Conservation (phyloP, 1,140 invertebrate genomes). For the Zaprionus lachaisei region DNA sequence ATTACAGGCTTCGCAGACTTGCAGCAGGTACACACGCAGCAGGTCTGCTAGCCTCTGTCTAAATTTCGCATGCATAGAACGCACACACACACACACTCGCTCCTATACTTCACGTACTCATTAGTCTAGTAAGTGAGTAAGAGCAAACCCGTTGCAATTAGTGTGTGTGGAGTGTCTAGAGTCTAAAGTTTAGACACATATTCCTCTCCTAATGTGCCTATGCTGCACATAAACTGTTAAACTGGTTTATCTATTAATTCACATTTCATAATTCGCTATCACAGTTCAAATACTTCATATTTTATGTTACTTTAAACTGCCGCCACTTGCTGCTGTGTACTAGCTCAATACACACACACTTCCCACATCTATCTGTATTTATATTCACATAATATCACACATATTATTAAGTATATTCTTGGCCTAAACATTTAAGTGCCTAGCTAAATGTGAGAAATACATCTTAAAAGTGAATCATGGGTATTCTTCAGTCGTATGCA, state of each 20-base stretch:
- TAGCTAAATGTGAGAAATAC: background rate
- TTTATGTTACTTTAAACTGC: background rate
- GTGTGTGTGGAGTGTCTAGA: background rate
- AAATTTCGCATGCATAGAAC: constrained; percentile 9
- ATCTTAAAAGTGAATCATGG: background rate
- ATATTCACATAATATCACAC: background rate
- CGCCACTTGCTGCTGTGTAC: background rate
- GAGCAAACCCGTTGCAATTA: background rate
- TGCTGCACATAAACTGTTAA: constrained; percentile 3
- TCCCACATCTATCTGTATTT: background rate
- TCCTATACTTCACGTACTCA: background rate
- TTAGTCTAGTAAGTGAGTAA: background rate
- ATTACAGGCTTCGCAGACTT: constrained; percentile 11
- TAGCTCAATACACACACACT: background rate
- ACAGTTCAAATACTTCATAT: constrained; percentile 12
- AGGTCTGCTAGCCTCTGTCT: constrained; percentile 6
- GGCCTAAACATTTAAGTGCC: background rate
- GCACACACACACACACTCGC: background rate
- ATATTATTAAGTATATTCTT: background rate
- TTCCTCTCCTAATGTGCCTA: background rate
- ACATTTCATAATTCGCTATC: constrained; percentile 1
- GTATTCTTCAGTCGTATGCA: background rate
- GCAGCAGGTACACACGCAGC: constrained; percentile 51
- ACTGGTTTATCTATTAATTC: background rate
- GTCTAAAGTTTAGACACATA: background rate